phyloP scores from a whole-genome alignment of 2,888 invertebrate genomes.

The Ctenicera cuprea region DNA sequence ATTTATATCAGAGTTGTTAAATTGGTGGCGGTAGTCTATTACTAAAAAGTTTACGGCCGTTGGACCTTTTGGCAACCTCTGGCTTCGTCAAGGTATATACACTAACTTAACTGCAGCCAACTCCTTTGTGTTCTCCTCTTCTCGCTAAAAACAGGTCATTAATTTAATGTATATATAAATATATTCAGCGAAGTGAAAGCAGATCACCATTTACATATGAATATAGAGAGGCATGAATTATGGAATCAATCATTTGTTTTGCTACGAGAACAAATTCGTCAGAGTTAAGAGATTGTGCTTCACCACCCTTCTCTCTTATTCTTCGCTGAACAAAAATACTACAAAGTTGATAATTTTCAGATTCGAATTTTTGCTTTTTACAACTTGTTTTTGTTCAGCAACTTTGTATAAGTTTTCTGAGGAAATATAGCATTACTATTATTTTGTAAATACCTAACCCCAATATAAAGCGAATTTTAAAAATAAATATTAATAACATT shows the following conservation, averaged over 20 bases:
- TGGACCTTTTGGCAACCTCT: constrained; percentile 45
- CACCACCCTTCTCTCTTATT: constrained; percentile 6
- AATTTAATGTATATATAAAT: constrained; percentile 63
- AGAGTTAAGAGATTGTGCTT: constrained; percentile 35
- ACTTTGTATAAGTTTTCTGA: not conserved
- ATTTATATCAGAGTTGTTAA: constrained; percentile 59
- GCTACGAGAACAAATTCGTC: constrained; percentile 37
- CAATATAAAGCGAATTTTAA: too few species aligned
- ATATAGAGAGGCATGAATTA: constrained; percentile 62
- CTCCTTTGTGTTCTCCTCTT: constrained; percentile 46
- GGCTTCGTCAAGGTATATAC: constrained; percentile 47
- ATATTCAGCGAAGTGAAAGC: constrained; percentile 59
- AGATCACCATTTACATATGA: constrained; percentile 62
- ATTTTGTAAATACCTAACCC: too few species aligned
- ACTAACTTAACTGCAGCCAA: constrained; percentile 47
- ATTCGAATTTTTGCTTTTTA: not conserved
- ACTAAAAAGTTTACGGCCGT: constrained; percentile 12
- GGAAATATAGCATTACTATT: not conserved
- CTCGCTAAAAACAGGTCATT: constrained; percentile 62
- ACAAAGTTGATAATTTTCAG: constrained; percentile 12
- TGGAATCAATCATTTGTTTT: constrained; percentile 64
- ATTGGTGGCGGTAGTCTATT: constrained; percentile 55
- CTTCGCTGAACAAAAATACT: constrained; percentile 11
- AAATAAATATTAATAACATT: too few species aligned
- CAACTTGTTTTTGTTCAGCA: not conserved